Evolutionary conservation across 1,140 invertebrate species (phyloP).

Genomic region (Drosophila busckii): DNA sequence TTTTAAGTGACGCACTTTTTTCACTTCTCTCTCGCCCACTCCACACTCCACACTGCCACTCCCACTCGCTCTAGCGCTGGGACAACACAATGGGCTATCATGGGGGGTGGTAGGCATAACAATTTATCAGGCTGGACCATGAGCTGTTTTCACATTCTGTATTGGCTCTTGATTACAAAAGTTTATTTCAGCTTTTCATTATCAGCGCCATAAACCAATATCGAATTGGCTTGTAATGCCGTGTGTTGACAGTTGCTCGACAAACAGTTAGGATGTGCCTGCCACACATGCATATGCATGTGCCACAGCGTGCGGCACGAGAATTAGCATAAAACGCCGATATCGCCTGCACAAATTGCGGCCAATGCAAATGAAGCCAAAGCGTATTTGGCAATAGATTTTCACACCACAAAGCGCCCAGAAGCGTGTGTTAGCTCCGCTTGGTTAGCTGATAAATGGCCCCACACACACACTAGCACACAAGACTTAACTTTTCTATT

Average conservation of each 20-base stretch:
- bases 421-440: constrained; percentile 8
- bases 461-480: constrained; percentile 2
- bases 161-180: constrained; percentile 16
- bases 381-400: constrained; percentile 67
- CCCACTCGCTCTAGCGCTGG: constrained; percentile 8
- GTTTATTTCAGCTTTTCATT: constrained; percentile 15
- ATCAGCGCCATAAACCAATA: constrained; percentile 64
- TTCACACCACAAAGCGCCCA: constrained; percentile 53
- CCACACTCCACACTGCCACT: neutral
- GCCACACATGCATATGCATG: neutral
- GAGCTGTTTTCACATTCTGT: neutral
- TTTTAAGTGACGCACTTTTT: constrained; percentile 77
- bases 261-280: constrained; percentile 59
- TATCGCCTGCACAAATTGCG: constrained; percentile 53
- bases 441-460: neutral
- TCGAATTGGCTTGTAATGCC: constrained; percentile 72
- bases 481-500: too few species aligned
- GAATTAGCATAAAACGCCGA: constrained; percentile 75
- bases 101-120: constrained; percentile 1
- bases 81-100: neutral
- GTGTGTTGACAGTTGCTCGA: constrained; percentile 68
- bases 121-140: constrained; percentile 31
- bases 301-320: constrained; percentile 2
- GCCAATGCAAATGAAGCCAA: constrained; percentile 28
- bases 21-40: neutral